These are phyloP conservation scores for Karalla daura DNA, from an alignment of 2,797 vertebrate genomes.

Conservation along the genomic window DNA sequence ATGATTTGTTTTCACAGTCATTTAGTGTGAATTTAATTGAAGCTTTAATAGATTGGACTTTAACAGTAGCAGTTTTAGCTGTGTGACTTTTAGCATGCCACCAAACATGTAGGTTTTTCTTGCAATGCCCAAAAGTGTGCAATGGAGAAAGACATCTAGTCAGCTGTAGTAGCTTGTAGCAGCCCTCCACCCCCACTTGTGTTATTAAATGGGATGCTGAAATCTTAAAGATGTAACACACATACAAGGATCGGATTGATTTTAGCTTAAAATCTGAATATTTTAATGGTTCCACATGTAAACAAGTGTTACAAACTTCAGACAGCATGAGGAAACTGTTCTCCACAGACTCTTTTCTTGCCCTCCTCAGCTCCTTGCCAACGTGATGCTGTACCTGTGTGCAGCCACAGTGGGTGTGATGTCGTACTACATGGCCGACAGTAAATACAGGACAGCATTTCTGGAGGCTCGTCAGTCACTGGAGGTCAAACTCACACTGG, in stretches of 20 bases:
- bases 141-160: too few species aligned
- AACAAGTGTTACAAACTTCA: background rate
- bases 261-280: too few species aligned
- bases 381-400: constrained; percentile 90
- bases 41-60: too few species aligned
- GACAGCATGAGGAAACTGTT: background rate
- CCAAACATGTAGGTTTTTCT: background rate
- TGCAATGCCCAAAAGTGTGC: background rate
- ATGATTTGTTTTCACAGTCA: background rate
- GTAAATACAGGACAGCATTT: constrained; percentile 95
- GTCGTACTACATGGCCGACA: constrained; percentile 95
- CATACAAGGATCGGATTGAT: too few species aligned
- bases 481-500: constrained; percentile 94
- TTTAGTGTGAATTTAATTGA: background rate
- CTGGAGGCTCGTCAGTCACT: constrained; percentile 95
- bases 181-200: too few species aligned
- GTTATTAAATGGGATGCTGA: too few species aligned
- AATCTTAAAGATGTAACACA: too few species aligned
- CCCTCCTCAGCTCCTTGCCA: constrained; percentile 87
- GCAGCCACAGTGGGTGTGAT: constrained; percentile 89
- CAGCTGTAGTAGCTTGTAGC: too few species aligned
- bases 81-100: background rate
- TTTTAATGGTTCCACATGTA: background rate
- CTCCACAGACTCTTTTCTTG: background rate
- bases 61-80: too few species aligned